These are phyloP conservation scores for Caenorhabditis afra DNA, from an alignment of 2,888 invertebrate genomes.

Conservation along the genomic window DNA sequence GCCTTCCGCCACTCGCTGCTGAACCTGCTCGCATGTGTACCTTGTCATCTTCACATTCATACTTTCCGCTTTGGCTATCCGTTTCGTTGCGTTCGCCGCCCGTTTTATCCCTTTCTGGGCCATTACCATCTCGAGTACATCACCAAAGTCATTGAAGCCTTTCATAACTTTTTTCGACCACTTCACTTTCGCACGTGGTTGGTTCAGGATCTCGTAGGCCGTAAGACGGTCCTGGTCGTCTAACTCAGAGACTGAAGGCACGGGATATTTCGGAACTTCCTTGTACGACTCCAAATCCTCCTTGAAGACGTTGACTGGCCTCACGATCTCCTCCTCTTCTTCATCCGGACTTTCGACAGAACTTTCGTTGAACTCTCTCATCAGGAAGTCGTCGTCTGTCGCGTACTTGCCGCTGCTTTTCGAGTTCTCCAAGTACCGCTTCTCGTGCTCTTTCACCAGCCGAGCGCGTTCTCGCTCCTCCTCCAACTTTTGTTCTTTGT, in stretches of 20 bases:
- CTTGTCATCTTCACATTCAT: background rate
- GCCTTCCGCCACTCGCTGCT: background rate
- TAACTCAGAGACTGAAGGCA: too few relatives aligned
- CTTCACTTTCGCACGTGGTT: too few relatives aligned
- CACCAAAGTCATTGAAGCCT: too few relatives aligned
- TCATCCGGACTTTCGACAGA: too few relatives aligned
- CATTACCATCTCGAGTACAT: constrained; percentile 1
- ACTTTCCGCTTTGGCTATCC: constrained; percentile 12
- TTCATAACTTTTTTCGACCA: too few relatives aligned
- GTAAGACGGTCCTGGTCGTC: too few relatives aligned
- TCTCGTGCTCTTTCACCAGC: constrained; percentile 1
- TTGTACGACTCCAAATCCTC: constrained; percentile 22
- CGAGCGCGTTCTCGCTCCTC: background rate
- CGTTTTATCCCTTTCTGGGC: background rate
- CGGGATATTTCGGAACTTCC: too few relatives aligned
- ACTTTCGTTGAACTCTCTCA: background rate
- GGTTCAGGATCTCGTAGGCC: too few relatives aligned
- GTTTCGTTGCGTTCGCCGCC: constrained; percentile 11
- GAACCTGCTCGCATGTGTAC: background rate
- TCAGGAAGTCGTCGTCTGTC: background rate
- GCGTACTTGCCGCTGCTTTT: background rate
- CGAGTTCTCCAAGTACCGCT: background rate
- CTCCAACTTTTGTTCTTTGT: background rate
- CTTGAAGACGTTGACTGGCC: constrained; percentile 1
- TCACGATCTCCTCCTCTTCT: too few relatives aligned